phyloP scores from a whole-genome alignment of 2,888 invertebrate species.

The Magallana nippona region DNA sequence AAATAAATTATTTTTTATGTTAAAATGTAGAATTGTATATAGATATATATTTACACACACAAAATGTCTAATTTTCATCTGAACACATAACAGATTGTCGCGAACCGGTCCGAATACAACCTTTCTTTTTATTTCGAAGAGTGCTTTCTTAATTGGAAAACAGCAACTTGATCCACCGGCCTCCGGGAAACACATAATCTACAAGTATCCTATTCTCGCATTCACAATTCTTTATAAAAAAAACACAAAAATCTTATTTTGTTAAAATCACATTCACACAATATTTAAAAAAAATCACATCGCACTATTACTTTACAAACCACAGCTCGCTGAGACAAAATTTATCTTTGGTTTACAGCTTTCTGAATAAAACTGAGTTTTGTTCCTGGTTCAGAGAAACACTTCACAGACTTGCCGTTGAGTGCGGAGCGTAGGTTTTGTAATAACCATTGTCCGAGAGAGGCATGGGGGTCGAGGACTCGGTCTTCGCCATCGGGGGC shows the following conservation, averaged over 20 bases:
- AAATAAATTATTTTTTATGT: background rate
- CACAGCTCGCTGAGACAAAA: constrained; percentile 27
- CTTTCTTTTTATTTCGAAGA: background rate
- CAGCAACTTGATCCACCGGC: constrained; percentile 29
- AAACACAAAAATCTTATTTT: constrained; percentile 38
- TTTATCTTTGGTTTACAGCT: constrained; percentile 54
- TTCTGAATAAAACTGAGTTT: constrained; percentile 26
- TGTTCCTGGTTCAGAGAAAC: constrained; percentile 41
- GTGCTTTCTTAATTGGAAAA: constrained; percentile 30
- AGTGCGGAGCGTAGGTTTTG: constrained; percentile 72
- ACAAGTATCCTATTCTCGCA: constrained; percentile 40
- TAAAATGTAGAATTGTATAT: constrained; percentile 23
- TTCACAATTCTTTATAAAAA: constrained; percentile 25
- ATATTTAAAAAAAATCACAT: constrained; percentile 37
- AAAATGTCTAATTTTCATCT: constrained; percentile 19
- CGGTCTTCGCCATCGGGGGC: constrained; percentile 53
- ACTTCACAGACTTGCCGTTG: constrained; percentile 72
- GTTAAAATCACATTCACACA: constrained; percentile 38
- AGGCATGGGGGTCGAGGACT: constrained; percentile 54
- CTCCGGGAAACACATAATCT: constrained; percentile 29
- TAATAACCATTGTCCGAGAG: constrained; percentile 70
- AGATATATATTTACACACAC: background rate
- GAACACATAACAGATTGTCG: constrained; percentile 36
- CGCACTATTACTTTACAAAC: constrained; percentile 26
- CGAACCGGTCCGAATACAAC: constrained; percentile 7